Conservation (phyloP, 2,113 vertebrate species). For the Vidua macroura region DNA sequence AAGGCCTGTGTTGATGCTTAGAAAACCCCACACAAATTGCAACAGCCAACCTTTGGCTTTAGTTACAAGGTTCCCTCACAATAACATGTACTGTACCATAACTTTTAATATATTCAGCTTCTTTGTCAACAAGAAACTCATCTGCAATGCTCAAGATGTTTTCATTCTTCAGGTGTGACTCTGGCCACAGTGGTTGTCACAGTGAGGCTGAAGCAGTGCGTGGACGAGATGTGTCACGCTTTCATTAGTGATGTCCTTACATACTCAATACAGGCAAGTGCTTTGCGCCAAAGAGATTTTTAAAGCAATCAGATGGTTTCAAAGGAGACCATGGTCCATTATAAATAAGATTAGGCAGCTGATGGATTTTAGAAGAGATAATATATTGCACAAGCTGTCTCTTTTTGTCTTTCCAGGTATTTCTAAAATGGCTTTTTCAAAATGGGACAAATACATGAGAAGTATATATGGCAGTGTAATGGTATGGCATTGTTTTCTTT, state of each 20-base stretch:
- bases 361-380: background rate
- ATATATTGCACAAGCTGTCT: background rate
- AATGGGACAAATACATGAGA: background rate
- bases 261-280: background rate
- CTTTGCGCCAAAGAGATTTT: background rate
- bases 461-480: background rate
- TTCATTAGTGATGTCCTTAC: background rate
- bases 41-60: background rate
- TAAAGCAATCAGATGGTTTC: background rate
- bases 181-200: background rate
- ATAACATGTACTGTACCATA: accelerated
- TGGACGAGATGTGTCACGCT: accelerated
- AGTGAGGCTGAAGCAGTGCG: background rate
- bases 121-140: background rate
- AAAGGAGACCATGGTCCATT: background rate
- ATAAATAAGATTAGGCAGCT: background rate
- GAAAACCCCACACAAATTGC: background rate
- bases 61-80: accelerated
- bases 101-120: background rate
- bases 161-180: background rate
- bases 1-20: background rate
- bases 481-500: background rate
- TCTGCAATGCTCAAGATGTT: background rate
- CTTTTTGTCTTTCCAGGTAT: background rate
- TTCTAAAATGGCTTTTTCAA: background rate